Percentiles rank a stretch among this genome's conserved stretches.
Conservation (phyloP, 2,888 invertebrate species). For the Thereva nobilitata region DNA sequence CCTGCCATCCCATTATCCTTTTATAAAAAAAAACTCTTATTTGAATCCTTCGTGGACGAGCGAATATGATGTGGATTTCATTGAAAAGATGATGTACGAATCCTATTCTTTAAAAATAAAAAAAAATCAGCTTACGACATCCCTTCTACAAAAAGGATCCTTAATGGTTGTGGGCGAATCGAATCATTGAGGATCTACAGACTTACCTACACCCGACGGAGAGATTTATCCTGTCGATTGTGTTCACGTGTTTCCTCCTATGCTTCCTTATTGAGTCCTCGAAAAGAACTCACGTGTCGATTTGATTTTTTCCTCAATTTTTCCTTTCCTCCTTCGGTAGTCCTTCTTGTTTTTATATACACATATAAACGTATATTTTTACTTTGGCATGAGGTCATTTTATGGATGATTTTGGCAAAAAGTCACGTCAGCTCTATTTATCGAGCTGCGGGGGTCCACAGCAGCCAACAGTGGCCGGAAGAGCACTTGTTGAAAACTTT, state of each 20-base stretch:
- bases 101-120: too few species aligned
- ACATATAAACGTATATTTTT: background rate
- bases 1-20: slow-evolving; percentile 19
- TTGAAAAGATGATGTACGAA: too few species aligned
- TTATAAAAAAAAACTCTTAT: background rate
- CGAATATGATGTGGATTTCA: too few species aligned
- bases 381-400: slow-evolving; percentile 6
- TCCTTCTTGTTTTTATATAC: background rate
- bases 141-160: too few species aligned
- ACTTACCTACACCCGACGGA: slow-evolving; percentile 41
- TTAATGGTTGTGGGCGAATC: background rate
- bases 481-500: slow-evolving; percentile 14
- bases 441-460: slow-evolving; percentile 1
- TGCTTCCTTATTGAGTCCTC: slow-evolving; percentile 45
- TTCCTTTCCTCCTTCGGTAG: slow-evolving; percentile 1
- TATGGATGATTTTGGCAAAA: slow-evolving; percentile 18
- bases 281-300: slow-evolving; percentile 43
- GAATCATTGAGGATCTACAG: slow-evolving; percentile 2
- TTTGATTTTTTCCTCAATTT: slow-evolving; percentile 25
- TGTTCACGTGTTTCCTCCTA: slow-evolving; percentile 46
- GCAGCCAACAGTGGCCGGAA: slow-evolving; percentile 16
- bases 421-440: slow-evolving; percentile 21
- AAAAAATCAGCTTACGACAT: too few species aligned
- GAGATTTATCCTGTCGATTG: slow-evolving; percentile 43
- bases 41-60: too few species aligned